phyloP scores from a whole-genome alignment of 2,888 invertebrate genomes.

The Erebia palarica region DNA sequence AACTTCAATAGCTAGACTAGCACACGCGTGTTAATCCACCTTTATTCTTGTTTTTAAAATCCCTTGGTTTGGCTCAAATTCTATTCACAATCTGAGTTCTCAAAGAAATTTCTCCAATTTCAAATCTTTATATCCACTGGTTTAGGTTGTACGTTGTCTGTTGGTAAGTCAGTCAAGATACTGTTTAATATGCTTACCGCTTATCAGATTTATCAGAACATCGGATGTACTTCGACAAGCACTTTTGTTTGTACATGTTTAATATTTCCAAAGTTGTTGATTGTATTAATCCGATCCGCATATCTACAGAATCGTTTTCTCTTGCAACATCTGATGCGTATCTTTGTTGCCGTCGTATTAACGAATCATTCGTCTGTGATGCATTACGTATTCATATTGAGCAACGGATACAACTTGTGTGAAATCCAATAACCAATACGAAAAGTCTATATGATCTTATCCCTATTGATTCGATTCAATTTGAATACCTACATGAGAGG shows the following conservation, averaged over 20 bases:
- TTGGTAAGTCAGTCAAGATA: no score
- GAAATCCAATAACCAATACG: constrained; percentile 38
- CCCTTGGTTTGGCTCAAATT: no score
- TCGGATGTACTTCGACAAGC: neutral
- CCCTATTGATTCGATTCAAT: constrained; percentile 9
- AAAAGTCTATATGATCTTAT: constrained; percentile 23
- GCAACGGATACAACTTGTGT: constrained; percentile 73
- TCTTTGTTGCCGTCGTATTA: constrained; percentile 72
- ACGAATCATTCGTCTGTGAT: constrained; percentile 67
- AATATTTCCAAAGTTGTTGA: constrained; percentile 26
- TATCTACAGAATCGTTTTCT: constrained; percentile 56
- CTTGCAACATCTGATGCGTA: constrained; percentile 71
- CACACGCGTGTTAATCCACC: no score
- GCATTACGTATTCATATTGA: constrained; percentile 73
- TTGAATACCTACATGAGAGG: constrained; percentile 10
- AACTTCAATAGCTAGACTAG: no score
- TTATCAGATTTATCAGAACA: constrained; percentile 8
- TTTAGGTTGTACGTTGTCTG: no score
- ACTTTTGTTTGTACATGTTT: constrained; percentile 13
- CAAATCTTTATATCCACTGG: no score
- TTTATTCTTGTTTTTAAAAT: no score
- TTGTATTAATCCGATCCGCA: constrained; percentile 35
- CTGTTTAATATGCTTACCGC: constrained; percentile 1
- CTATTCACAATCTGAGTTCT: no score
- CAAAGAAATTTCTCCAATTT: no score